phyloP scores from a whole-genome alignment of 2,113 vertebrate genomes.

The Nyctereutes procyonoides region DNA sequence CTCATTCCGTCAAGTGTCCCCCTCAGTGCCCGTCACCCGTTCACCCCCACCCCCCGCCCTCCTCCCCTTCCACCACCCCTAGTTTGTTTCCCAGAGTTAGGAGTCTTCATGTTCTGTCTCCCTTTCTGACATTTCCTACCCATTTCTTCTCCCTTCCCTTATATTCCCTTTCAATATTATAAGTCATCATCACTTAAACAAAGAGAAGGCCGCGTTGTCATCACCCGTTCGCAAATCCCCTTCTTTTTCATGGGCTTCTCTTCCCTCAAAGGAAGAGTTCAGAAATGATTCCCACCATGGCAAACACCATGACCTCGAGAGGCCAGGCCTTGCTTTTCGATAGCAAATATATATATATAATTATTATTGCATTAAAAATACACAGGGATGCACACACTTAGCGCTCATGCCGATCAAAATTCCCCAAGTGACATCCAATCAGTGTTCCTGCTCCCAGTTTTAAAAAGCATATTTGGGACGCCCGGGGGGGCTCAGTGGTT shows the following conservation, averaged over 20 bases:
- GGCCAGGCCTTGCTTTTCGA: not conserved
- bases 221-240: rapidly evolving
- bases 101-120: too few species aligned
- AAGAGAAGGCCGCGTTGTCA: rapidly evolving
- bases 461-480: not conserved
- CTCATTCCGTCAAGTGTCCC: too few species aligned
- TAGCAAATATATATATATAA: not conserved
- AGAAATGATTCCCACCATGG: not conserved
- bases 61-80: too few species aligned
- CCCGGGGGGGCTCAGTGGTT: too few species aligned
- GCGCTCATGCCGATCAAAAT: not conserved
- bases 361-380: not conserved
- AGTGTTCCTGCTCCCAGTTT: not conserved
- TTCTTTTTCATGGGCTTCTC: not conserved
- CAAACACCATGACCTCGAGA: rapidly evolving
- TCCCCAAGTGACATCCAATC: not conserved
- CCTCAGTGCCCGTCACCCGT: too few species aligned
- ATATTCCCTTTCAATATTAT: too few species aligned
- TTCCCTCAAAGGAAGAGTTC: not conserved
- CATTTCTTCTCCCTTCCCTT: too few species aligned
- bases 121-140: too few species aligned
- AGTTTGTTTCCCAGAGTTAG: too few species aligned
- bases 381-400: rapidly evolving
- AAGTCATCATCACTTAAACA: too few species aligned
- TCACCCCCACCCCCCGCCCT: too few species aligned